A percentile compares a stretch with the other conserved stretches of the same genome.
Evolutionary conservation across 1,140 invertebrate genomes (phyloP).

Genomic region (Drosophila micromelanica): DNA sequence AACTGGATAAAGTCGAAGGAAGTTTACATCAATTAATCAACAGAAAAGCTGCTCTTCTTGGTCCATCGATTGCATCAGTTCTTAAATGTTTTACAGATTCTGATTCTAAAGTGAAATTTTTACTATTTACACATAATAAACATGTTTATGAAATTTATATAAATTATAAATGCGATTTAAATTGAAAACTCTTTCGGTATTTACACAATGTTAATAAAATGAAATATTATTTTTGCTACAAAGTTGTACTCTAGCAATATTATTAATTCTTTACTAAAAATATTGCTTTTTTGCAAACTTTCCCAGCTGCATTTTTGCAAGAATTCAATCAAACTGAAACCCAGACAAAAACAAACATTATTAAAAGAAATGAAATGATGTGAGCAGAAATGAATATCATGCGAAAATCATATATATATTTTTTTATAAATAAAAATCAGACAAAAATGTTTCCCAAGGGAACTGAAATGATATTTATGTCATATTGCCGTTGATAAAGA

Average conservation of each 20-base stretch:
- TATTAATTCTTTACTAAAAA: not conserved
- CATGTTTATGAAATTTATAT: too few relatives aligned
- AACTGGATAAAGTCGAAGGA: slow-evolving; percentile 10
- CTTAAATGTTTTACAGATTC: too few relatives aligned
- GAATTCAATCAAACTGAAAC: slow-evolving; percentile 21
- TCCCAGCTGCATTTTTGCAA: slow-evolving; percentile 14
- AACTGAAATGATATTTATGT: slow-evolving; percentile 60
- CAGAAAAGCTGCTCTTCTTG: too few relatives aligned
- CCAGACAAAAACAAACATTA: slow-evolving; percentile 50
- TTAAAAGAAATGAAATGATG: slow-evolving; percentile 32
- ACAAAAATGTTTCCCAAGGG: slow-evolving; percentile 2
- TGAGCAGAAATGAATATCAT: slow-evolving; percentile 28
- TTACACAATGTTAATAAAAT: too few relatives aligned
- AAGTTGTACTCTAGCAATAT: not conserved
- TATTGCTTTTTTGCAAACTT: slow-evolving; percentile 2
- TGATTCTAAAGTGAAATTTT: not conserved
- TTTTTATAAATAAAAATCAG: slow-evolving; percentile 21
- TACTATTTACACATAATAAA: too few relatives aligned
- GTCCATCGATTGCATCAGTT: too few relatives aligned
- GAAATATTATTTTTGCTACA: too few relatives aligned
- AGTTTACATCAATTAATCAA: not conserved
- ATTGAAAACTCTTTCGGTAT: too few relatives aligned
- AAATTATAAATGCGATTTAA: too few relatives aligned
- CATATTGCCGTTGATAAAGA: slow-evolving; percentile 23
- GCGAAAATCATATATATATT: slow-evolving; percentile 2